A percentile compares a stretch with the other conserved stretches of the same genome.
Conservation (phyloP, 2,888 invertebrate genomes). For the Synanthedon vespiformis region DNA sequence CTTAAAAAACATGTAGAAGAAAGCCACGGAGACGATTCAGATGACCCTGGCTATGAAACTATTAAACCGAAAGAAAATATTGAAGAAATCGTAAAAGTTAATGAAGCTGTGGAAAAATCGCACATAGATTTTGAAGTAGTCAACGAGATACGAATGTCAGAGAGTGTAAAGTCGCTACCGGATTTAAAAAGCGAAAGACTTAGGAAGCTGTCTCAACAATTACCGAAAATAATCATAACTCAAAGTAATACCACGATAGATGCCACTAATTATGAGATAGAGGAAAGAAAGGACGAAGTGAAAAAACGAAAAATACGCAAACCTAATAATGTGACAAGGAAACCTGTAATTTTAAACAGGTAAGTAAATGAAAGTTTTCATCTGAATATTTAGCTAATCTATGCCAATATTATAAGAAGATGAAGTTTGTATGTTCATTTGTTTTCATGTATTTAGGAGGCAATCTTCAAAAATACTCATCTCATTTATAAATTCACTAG, state of each 20-base stretch:
- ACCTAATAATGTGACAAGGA: slow-evolving; percentile 9
- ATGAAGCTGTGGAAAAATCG: slow-evolving; percentile 8
- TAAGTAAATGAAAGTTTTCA: slow-evolving; percentile 1
- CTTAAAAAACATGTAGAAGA: slow-evolving; percentile 6
- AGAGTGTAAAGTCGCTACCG: slow-evolving; percentile 22
- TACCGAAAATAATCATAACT: slow-evolving; percentile 57
- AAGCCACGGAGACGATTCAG: slow-evolving; percentile 1
- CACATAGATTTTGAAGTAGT: slow-evolving; percentile 31
- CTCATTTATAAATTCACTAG: too few relatives aligned
- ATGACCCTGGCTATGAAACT: slow-evolving; percentile 6
- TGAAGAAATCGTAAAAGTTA: neutral
- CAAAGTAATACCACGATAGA: slow-evolving; percentile 45
- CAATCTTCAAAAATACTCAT: too few relatives aligned
- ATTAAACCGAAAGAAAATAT: slow-evolving; percentile 3
- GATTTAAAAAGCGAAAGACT: slow-evolving; percentile 42
- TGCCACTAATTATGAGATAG: slow-evolving; percentile 6
- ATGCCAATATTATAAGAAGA: too few relatives aligned
- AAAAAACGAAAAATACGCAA: slow-evolving; percentile 5
- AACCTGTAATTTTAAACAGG: slow-evolving; percentile 6
- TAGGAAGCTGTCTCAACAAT: slow-evolving; percentile 42
- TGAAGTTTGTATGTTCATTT: too few relatives aligned
- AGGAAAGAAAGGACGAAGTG: slow-evolving; percentile 5
- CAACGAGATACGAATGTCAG: slow-evolving; percentile 29
- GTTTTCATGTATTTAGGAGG: too few relatives aligned
- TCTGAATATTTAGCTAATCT: too few relatives aligned